Base-by-base conservation (phyloP, 53 echinoderm and acorn worm genomes). In the Astropecten irregularis region DNA sequence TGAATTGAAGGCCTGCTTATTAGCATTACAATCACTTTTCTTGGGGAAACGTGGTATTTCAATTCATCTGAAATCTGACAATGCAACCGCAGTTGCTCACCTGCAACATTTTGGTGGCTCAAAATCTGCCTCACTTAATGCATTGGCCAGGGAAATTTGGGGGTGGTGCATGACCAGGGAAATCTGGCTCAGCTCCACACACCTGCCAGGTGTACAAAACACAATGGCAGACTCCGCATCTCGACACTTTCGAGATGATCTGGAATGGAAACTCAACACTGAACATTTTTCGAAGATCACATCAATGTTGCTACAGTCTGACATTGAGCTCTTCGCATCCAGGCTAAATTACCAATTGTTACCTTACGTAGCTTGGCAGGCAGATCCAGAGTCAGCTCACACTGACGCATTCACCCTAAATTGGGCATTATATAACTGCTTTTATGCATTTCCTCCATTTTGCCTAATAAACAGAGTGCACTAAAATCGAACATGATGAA, bases 31-130 rank as follows among this genome's bases (percentile, higher is more conserved):
- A 11, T 42, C 42, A 6, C 11, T 42, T 42, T 42, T 42, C 42
- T 6, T 11, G 11, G 42, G 11, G 6, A 11, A 42, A 11, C 42
- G 11, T 11, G 11, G 11, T 42, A 11, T 42, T 42, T 8, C 42
- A 11, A 42, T 42, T 42, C 42, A 8, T 42, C 42, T 42, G 42
- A 42, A 42, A 42, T 42, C 42, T 42, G 42, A 42, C 42, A 42
- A 11, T 11, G 42, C 11, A 16, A 84, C 84, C 18, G 77, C 68
- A 28, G 47, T 84, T 7, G 66, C 66, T 4, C 74, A 84, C 37
- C 33, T 89, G 13, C 71, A 73, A 14, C 48, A 76, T 25, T 76
- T 76, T 66, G 83, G 83, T 2, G 83, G 83, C 14, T 58, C 71
- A 40, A 70, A 82, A 44, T 83, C 82, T 2, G 16, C 14, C 0